Percentiles rank a stretch among this genome's conserved stretches.
Conservation (phyloP, 1,140 invertebrate species). For the Drosophila parabipectinata region DNA sequence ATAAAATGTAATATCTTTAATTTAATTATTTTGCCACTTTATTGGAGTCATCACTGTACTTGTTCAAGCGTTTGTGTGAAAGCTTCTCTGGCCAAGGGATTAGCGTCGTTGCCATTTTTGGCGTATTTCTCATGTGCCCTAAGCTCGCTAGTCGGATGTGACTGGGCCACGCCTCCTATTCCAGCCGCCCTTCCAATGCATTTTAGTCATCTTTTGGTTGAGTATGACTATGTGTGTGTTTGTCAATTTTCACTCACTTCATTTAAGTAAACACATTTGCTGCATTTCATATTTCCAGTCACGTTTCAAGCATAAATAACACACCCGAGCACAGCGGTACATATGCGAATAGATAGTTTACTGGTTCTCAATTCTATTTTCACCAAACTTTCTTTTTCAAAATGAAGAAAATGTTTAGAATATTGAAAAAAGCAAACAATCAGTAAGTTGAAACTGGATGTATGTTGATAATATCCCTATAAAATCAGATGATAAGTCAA, state of each 20-base stretch:
- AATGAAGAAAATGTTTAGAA: not conserved
- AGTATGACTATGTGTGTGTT: constrained; percentile 37
- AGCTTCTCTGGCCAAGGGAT: constrained; percentile 47
- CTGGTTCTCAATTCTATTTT: constrained; percentile 26
- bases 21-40: too few relatives aligned
- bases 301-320: constrained; percentile 77
- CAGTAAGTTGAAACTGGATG: too few relatives aligned
- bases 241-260: constrained; percentile 79
- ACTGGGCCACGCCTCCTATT: constrained; percentile 15
- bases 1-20: too few relatives aligned
- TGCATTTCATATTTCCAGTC: constrained; percentile 81
- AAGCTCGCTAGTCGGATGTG: constrained; percentile 43
- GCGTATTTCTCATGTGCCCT: constrained; percentile 61
- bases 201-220: constrained; percentile 8
- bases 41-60: constrained; percentile 19
- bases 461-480: too few relatives aligned
- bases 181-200: constrained; percentile 24
- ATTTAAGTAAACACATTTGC: constrained; percentile 81
- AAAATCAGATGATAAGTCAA: not conserved
- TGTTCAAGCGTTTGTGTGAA: constrained; percentile 18
- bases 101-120: constrained; percentile 66
- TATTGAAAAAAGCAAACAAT: not conserved
- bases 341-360: constrained; percentile 12
- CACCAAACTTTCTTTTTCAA: not conserved
- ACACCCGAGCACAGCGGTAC: constrained; percentile 24